Base-by-base conservation (phyloP, 1,140 invertebrate species). In the Tetramorium alpestre region DNA sequence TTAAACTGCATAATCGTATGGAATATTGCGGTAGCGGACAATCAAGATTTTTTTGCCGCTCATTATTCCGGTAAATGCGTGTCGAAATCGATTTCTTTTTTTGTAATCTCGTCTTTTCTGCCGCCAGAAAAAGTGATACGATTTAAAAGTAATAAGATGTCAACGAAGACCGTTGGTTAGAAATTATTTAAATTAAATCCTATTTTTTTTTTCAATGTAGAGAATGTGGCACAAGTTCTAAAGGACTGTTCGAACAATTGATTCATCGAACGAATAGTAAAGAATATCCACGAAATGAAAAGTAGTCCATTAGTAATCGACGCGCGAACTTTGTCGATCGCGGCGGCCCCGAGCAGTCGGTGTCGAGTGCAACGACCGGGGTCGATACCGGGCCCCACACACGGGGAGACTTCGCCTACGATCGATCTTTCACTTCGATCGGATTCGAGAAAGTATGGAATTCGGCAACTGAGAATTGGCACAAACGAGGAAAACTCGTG, bases 261-360 rank as follows among this genome's bases (percentile, higher is more conserved):
- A 89, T 87, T 88, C 80, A 38, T 33, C 67, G 88, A 88, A 89
- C 56, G 64, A 33, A 54, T 65, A 47, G 64, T 47, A 69, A 90
- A 44, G 86, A 90, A 91, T 87, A 65, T 85, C 80, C 86, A 91
- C 87, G 86, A 91, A 91, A 91, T 87, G 86, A 88, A 85, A 85
- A 88, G 75, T 62, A 88, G 90, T 90, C 85, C 80, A 92, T 92
- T 92, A 92, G 91, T 92, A 92, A 92, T 92, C 91, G 64, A 88
- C 84, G 77, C 90, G 89, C 90, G 85, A 90, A 90, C 67, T 91
- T 90, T 91, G 87, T 90, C 90, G 90, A 90, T 80, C 89, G 47
- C 77, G 85, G 38, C 86, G 72, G 49, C 18, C 72, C 25, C 88
- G 77, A 87, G 33, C n/a, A 41, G 47, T 49, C 38, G 77, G 49